Base-by-base conservation (phyloP, 1,140 invertebrate species). In the Charaxes varanes region DNA sequence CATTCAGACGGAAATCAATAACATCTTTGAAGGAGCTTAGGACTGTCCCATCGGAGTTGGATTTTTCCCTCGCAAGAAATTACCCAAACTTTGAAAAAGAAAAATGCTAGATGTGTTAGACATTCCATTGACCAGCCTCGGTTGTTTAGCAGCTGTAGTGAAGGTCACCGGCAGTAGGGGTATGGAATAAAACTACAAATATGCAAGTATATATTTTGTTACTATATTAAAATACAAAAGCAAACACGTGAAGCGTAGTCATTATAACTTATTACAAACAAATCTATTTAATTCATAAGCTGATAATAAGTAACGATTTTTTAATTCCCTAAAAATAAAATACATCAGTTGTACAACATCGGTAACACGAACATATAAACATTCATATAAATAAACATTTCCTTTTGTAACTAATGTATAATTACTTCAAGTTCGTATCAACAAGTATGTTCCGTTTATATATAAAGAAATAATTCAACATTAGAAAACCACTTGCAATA, bases 161-260 rank as follows among this genome's bases (percentile, higher is more conserved):
- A 7, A n/a, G 3, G 6, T 3, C n/a, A 8, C 4, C 1, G 22
- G 10, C n/a, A 24, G 11, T 3, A 4, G 5, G 5, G 2, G 5
- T 13, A 12, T 27, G 3, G 14, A 38, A 22, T 27, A 30, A 40
- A 44, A 44, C 18, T 18, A 24, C 10, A 30, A 19, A 10, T 28
- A 24, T 24, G 23, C 10, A 17, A 19, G 11, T 12, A 38, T 7
- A 28, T 6, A 27, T 19, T 18, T 22, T 34, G 28, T 28, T 28
- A n/a, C 28, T 44, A 35, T 18, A 14, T 26, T 15, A 12, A 2
- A 28, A 28, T 47, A 43, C 11, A 42, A 42, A 53, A 53, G 50
- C 50, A 37, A 41, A 40, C 34, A 44, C 7, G 37, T 38, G 41
- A 40, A 40, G 44, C 44, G n/a, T n/a, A n/a, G n/a, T n/a, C n/a